phyloP scores from a whole-genome alignment of 2,113 vertebrate species.

The Corythornis vintsioides region DNA sequence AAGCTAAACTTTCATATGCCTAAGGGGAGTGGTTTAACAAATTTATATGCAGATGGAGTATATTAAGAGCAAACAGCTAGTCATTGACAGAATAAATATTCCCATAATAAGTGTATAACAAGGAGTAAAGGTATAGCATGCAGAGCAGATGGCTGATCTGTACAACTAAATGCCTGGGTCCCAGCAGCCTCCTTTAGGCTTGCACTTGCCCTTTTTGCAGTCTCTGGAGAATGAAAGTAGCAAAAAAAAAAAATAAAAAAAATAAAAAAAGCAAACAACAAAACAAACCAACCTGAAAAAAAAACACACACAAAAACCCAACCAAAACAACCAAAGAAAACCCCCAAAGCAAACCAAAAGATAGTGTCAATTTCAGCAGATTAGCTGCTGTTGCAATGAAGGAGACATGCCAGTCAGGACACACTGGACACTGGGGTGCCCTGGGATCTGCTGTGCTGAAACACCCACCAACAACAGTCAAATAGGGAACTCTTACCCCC shows the following conservation, averaged over 20 bases:
- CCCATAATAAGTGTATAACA: constrained; percentile 40
- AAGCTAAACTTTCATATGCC: constrained; percentile 53
- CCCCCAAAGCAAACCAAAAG: background rate
- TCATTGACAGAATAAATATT: constrained; percentile 48
- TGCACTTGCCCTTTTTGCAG: background rate
- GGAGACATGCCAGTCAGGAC: background rate
- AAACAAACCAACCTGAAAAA: too few species aligned
- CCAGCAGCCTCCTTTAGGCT: constrained; percentile 21
- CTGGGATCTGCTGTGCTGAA: background rate
- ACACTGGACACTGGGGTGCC: background rate
- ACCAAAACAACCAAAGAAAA: too few species aligned
- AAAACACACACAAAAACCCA: too few species aligned
- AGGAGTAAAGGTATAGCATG: background rate
- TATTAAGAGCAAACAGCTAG: constrained; percentile 53
- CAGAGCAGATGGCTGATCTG: constrained; percentile 43
- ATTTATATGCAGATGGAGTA: constrained; percentile 65
- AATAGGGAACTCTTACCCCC: background rate
- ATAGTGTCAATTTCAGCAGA: background rate
- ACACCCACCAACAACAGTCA: background rate
- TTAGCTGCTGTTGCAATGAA: background rate
- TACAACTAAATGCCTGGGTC: background rate
- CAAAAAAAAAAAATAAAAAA: background rate
- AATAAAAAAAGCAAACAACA: too few species aligned
- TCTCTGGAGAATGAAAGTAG: background rate
- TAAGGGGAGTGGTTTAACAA: constrained; percentile 57